Evolutionary conservation across 2,113 vertebrate species (phyloP).

Genomic region (Aegithalos caudatus): DNA sequence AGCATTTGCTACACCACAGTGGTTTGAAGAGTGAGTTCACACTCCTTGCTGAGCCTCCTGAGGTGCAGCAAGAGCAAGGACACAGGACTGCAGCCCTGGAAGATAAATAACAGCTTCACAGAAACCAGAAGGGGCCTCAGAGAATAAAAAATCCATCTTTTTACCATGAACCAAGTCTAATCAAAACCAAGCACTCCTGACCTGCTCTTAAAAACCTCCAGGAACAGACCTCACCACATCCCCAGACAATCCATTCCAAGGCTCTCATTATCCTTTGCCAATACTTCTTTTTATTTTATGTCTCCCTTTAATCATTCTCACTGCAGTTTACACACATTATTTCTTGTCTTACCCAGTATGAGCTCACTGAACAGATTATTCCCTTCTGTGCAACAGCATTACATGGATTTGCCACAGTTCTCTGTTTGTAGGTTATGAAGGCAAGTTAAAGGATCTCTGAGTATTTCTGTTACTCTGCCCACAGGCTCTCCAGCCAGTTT

Average conservation of each 20-base stretch:
- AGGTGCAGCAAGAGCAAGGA: background rate
- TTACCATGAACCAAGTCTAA: background rate
- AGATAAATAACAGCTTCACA: background rate
- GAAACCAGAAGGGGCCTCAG: background rate
- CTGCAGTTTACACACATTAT: background rate
- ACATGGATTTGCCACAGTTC: background rate
- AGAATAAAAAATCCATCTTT: background rate
- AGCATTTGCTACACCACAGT: background rate
- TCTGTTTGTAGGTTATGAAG: background rate
- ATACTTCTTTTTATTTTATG: background rate
- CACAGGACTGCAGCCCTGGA: background rate
- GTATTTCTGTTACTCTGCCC: background rate
- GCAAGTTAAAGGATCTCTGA: background rate
- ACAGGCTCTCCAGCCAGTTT: background rate
- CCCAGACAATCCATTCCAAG: background rate
- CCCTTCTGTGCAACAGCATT: background rate
- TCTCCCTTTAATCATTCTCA: background rate
- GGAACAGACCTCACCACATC: background rate
- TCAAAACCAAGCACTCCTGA: background rate
- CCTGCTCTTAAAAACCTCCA: background rate
- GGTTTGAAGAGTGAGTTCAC: background rate
- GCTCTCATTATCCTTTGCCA: background rate
- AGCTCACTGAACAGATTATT: constrained; percentile 10
- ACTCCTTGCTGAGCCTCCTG: background rate
- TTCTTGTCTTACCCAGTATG: background rate